A percentile compares a stretch with the other conserved stretches of the same genome.
Conservation (phyloP, 1,140 invertebrate genomes). For the Proales similis region DNA sequence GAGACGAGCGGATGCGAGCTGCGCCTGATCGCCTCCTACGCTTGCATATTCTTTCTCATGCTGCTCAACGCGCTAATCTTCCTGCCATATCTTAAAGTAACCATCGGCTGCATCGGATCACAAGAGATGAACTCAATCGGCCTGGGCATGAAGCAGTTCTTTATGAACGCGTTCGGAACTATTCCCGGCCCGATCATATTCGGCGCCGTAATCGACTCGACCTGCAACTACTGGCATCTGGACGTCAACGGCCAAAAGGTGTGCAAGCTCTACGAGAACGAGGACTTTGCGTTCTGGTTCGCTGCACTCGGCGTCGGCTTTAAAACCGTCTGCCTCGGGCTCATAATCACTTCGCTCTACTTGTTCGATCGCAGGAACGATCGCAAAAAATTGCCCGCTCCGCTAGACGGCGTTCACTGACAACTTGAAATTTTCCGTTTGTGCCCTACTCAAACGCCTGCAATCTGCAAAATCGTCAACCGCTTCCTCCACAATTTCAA, state of each 20-base stretch:
- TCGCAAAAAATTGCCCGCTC: too few species aligned
- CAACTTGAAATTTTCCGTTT: too few species aligned
- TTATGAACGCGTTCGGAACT: slow-evolving; percentile 36
- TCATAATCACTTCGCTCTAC: slow-evolving; percentile 10
- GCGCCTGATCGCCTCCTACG: slow-evolving; percentile 15
- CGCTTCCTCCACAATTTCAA: too few species aligned
- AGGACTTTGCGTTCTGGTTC: slow-evolving; percentile 29
- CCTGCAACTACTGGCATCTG: slow-evolving; percentile 34
- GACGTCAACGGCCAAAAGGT: slow-evolving; percentile 30
- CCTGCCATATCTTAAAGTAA: slow-evolving; percentile 26
- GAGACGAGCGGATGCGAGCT: slow-evolving; percentile 5
- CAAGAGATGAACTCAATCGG: slow-evolving; percentile 37
- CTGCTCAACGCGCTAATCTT: slow-evolving; percentile 30
- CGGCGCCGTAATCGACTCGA: slow-evolving; percentile 16
- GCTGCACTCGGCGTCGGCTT: slow-evolving; percentile 25
- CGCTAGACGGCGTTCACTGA: too few species aligned
- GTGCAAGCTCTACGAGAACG: slow-evolving; percentile 33
- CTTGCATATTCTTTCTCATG: slow-evolving; percentile 27
- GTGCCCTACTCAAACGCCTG: too few species aligned
- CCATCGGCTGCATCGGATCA: not conserved
- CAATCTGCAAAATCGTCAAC: too few species aligned
- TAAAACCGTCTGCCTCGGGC: slow-evolving; percentile 17
- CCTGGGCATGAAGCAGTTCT: slow-evolving; percentile 32
- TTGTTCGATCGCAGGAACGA: too few species aligned
- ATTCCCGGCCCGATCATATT: slow-evolving; percentile 38